Evolutionary conservation across 2,113 vertebrate genomes (phyloP).

Genomic region (Gambusia affinis): DNA sequence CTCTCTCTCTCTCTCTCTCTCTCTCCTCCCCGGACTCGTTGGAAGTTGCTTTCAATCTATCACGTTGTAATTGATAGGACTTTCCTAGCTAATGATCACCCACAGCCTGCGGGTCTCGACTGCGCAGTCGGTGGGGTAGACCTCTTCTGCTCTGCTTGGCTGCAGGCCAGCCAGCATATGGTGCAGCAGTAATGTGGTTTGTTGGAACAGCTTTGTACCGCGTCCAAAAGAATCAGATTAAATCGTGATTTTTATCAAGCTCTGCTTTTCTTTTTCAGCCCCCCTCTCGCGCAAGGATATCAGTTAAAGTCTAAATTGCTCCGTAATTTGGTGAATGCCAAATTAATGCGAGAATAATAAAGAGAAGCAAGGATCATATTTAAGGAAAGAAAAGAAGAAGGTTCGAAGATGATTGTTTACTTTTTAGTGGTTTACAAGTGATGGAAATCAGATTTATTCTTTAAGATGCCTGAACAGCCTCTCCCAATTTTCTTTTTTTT

Average conservation of each 20-base stretch:
- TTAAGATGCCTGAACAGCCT: neutral
- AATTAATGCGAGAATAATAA: constrained; percentile 16
- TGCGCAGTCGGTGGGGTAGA: constrained; percentile 47
- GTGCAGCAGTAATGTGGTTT: constrained; percentile 36
- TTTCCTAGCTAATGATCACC: constrained; percentile 67
- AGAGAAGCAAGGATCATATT: constrained; percentile 23
- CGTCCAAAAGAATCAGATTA: constrained; percentile 60
- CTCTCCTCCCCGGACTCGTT: constrained; percentile 39
- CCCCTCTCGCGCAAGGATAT: constrained; percentile 14
- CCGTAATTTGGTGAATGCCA: constrained; percentile 32
- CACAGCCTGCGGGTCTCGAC: constrained; percentile 44
- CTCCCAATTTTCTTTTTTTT: neutral
- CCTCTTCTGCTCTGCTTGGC: constrained; percentile 48
- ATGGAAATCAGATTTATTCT: neutral
- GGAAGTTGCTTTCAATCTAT: constrained; percentile 44
- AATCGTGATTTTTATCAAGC: constrained; percentile 55
- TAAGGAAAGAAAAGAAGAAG: neutral
- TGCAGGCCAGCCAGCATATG: constrained; percentile 61
- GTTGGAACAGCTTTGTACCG: constrained; percentile 45
- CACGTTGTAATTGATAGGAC: constrained; percentile 65
- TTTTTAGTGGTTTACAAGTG: neutral
- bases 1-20: constrained; percentile 11
- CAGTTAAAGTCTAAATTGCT: constrained; percentile 35
- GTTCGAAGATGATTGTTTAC: neutral
- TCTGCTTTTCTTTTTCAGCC: neutral